Base-by-base conservation (phyloP, 2,113 vertebrate genomes). In the Mobula birostris region DNA sequence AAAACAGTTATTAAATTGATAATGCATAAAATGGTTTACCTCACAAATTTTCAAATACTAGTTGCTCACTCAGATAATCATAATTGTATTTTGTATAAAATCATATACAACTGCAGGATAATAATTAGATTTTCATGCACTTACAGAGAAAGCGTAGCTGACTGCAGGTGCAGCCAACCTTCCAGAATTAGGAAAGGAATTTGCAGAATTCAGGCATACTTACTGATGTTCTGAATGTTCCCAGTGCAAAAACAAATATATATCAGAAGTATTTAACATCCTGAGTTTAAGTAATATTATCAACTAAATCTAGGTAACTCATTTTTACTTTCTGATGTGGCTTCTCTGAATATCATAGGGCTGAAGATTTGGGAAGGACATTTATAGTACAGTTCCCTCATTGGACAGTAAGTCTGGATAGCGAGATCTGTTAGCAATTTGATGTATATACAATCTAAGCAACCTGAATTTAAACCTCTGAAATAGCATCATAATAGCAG, bases 21-120 rank as follows among this genome's bases (percentile, higher is more conserved):
- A 17, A 88, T 63, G 58, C 29, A 88, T 88, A 66, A 88, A 88
- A 88, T 88, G 29, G 61, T 88, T 61, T n/a, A 63, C 27, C 83
- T 87, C 85, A 32, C 85, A 88, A 88, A 88, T 88, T 66, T 88
- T 88, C 27, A n/a, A 88, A 66, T 15, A 63, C 14, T 5, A 32
- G 58, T 66, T 87, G 27, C 24, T 87, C 58, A 87, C 0, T 66
- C 85, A 32, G 85, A 15, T 88, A 74, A 74, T 74, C 72, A 74
- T 74, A 21, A 74, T 74, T 74, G 17, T 32, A 14, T 15, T 66
- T 88, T 66, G 14, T 66, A 7, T 88, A 88, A 88, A 88, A 63
- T 88, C 58, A 61, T 88, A 63, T 88, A n/a, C 29, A 32, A 66
- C 61, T 88, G 85, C 58, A 66, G 58, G 58, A 63, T 88, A n/a